These are phyloP conservation scores for Laspeyria flexula DNA, from an alignment of 2,888 invertebrate genomes.

Conservation along the genomic window DNA sequence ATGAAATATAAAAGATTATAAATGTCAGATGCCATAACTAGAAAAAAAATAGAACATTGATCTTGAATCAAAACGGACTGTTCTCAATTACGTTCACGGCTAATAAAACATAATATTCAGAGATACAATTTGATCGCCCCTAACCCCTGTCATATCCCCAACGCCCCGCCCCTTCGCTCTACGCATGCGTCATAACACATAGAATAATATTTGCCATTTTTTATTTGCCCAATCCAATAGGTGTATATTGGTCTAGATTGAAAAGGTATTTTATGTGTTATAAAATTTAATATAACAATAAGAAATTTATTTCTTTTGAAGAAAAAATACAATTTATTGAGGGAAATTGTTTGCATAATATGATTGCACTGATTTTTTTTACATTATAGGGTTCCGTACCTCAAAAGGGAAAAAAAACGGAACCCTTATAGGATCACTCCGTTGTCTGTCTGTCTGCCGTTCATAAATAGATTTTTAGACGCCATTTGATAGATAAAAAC, in stretches of 20 bases:
- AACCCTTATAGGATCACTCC: no score
- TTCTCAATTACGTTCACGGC: neutral
- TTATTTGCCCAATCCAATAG: slow-evolving; percentile 40
- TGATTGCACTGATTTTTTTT: no score
- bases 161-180: slow-evolving; percentile 31
- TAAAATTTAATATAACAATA: neutral
- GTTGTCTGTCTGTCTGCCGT: no score
- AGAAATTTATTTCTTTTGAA: neutral
- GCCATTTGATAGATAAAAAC: no score
- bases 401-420: no score
- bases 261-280: neutral
- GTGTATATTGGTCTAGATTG: slow-evolving; percentile 28
- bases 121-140: slow-evolving; percentile 9
- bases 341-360: neutral
- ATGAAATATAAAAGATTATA: no score
- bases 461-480: no score
- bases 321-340: neutral
- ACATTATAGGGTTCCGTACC: no score
- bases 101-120: slow-evolving; percentile 1
- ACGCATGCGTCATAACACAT: slow-evolving; percentile 34
- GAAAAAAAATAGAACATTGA: no score
- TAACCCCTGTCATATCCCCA: slow-evolving; percentile 14
- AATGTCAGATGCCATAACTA: no score
- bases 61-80: no score
- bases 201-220: slow-evolving; percentile 41